Evolutionary conservation across 1,140 invertebrate species (phyloP).

Genomic region (Solenopsis fugax): DNA sequence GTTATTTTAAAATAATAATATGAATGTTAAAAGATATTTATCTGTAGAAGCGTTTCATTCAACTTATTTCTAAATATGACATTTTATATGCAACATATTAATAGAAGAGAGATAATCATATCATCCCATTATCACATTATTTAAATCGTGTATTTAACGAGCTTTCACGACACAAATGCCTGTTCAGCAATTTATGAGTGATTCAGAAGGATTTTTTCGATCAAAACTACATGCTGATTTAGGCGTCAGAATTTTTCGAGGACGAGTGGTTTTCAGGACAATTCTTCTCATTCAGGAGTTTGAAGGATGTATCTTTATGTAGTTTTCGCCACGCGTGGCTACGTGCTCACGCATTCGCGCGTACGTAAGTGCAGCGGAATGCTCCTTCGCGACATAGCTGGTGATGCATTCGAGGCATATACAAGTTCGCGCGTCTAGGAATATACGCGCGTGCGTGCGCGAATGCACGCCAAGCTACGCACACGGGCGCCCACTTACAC

Average conservation of each 20-base stretch:
- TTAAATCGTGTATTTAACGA: neutral
- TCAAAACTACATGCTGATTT: too few relatives aligned
- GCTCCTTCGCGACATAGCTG: constrained; percentile 67
- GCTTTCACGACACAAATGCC: neutral
- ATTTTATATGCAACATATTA: neutral
- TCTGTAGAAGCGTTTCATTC: neutral
- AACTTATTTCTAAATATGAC: neutral
- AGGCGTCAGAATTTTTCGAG: neutral
- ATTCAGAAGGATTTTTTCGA: neutral
- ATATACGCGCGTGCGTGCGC: constrained; percentile 15
- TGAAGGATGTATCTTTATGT: neutral
- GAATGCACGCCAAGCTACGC: constrained; percentile 16
- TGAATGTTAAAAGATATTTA: neutral
- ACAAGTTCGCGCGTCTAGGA: constrained; percentile 35
- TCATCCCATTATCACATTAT: neutral
- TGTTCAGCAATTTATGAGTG: neutral
- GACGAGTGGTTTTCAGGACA: too few relatives aligned
- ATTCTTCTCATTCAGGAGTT: neutral
- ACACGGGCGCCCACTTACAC: neutral
- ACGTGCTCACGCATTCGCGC: constrained; percentile 48
- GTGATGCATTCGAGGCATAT: constrained; percentile 62
- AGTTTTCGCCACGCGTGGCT: constrained; percentile 23
- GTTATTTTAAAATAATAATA: neutral
- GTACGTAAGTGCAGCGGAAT: constrained; percentile 73
- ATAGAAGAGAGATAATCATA: neutral